A percentile compares a stretch with the other conserved stretches of the same genome.
phyloP scores from a whole-genome alignment of 2,113 vertebrate genomes.

The Octodon degus region DNA sequence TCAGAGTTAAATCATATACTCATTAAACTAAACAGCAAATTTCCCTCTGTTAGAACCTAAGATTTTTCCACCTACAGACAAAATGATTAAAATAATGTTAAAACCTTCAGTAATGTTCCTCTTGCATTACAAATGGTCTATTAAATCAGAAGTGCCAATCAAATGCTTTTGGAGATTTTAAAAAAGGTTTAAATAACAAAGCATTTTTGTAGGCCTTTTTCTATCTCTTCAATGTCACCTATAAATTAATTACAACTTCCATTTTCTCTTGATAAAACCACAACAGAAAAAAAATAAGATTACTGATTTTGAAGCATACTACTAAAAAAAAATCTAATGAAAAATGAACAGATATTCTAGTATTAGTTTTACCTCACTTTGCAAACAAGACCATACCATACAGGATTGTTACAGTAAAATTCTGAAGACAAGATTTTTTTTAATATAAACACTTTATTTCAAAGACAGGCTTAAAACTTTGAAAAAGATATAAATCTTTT shows the following conservation, averaged over 20 bases:
- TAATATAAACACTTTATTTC: conserved; percentile 63
- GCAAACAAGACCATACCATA: conserved; percentile 74
- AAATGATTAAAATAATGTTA: conserved; percentile 86
- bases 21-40: conserved; percentile 70
- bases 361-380: conserved; percentile 75
- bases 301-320: conserved; percentile 81
- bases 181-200: conserved; percentile 88
- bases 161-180: conserved; percentile 86
- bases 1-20: conserved; percentile 72
- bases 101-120: conserved; percentile 86
- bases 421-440: conserved; percentile 73
- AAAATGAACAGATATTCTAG: conserved; percentile 69
- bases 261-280: conserved; percentile 81
- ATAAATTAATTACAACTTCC: conserved; percentile 86
- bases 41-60: conserved; percentile 79
- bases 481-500: background rate
- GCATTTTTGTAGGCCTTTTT: conserved; percentile 83
- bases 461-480: conserved; percentile 58
- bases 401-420: conserved; percentile 80
- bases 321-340: conserved; percentile 80
- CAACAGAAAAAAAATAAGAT: conserved; percentile 69
- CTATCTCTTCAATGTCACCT: conserved; percentile 83
- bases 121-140: conserved; percentile 87
- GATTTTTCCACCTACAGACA: conserved; percentile 85
- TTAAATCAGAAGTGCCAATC: conserved; percentile 88